phyloP scores from a whole-genome alignment of 2,113 vertebrate species.

The Cettia cetti region DNA sequence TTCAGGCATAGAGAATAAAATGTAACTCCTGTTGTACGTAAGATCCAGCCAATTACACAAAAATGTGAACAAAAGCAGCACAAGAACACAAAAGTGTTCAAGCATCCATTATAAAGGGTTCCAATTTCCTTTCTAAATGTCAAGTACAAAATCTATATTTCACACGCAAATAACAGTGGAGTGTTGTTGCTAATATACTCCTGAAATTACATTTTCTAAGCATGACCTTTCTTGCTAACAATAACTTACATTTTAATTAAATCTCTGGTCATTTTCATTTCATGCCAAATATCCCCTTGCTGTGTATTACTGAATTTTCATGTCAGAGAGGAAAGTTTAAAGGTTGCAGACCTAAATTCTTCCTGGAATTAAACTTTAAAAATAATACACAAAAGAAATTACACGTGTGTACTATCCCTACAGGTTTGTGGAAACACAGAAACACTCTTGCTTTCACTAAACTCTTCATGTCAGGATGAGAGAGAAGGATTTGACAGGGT shows the following conservation, averaged over 20 bases:
- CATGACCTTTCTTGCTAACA: slow-evolving; percentile 76
- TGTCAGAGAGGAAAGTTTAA: slow-evolving; percentile 57
- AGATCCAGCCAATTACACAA: slow-evolving; percentile 51
- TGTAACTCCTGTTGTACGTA: not conserved
- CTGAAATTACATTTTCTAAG: slow-evolving; percentile 74
- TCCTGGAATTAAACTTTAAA: slow-evolving; percentile 29
- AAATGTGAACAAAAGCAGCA: slow-evolving; percentile 39
- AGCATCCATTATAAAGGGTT: slow-evolving; percentile 55
- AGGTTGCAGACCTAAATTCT: slow-evolving; percentile 62
- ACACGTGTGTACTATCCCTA: not conserved
- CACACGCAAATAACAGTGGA: slow-evolving; percentile 67
- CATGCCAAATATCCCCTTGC: slow-evolving; percentile 52
- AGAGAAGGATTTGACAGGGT: not conserved
- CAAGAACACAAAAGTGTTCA: slow-evolving; percentile 54
- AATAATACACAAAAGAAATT: slow-evolving; percentile 5
- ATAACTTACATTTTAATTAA: slow-evolving; percentile 80
- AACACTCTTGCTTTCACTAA: not conserved
- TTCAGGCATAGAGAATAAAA: slow-evolving; percentile 32
- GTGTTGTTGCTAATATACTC: slow-evolving; percentile 66
- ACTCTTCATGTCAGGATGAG: not conserved
- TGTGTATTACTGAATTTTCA: slow-evolving; percentile 29
- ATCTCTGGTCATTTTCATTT: slow-evolving; percentile 64
- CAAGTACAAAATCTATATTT: slow-evolving; percentile 71
- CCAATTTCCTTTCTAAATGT: slow-evolving; percentile 74
- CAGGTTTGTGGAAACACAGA: not conserved